Base-by-base conservation (phyloP, 2,113 vertebrate species). In the Epinephelus lanceolatus region DNA sequence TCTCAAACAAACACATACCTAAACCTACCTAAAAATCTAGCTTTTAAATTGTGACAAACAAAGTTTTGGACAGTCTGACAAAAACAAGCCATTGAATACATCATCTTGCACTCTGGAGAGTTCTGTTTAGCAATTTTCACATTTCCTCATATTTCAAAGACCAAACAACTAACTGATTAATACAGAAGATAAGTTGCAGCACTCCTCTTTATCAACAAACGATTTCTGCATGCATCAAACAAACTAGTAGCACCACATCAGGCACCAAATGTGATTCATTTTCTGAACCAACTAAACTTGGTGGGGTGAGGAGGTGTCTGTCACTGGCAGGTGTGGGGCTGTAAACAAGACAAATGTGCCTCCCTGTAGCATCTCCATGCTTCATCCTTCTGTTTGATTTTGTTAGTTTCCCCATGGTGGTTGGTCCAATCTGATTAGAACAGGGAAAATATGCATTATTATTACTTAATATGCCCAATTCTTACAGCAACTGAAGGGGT, bases 281-380 rank as follows among this genome's bases (percentile, higher is more conserved):
- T 80, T 72, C 25, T n/a, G 37, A 65, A 62, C 6, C 25, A 75
- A 47, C 45, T 30, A 33, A 67, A 80, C 57, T 57, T 47, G 30
- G 57, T 71, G 61, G 56, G 67, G 14, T 10, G 33, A 52, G 18
- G n/a, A 74, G 52, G 19, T 71, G 69, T 45, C 56, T 87, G 60
- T 61, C 69, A 78, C 1, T 45, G 42, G 70, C 56, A 74, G 59
- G 23, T 71, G 75, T 25, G 76, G 27, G 76, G 55, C 19, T 18
- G 30, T 83, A 83, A 91, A 86, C 67, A 88, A 88, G 71, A 83
- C 59, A 77, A 81, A 87, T 77, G 63, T 61, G 57, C 69, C 68
- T 65, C 68, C 37, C 17, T 27, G 49, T 62, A 51, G 57, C 17
- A 74, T 47, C 18, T 63, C 42, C 49, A 62, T 53, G 59, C 45